Evolutionary conservation across 2,888 invertebrate genomes (phyloP).

Genomic region (Dasypolia templi): DNA sequence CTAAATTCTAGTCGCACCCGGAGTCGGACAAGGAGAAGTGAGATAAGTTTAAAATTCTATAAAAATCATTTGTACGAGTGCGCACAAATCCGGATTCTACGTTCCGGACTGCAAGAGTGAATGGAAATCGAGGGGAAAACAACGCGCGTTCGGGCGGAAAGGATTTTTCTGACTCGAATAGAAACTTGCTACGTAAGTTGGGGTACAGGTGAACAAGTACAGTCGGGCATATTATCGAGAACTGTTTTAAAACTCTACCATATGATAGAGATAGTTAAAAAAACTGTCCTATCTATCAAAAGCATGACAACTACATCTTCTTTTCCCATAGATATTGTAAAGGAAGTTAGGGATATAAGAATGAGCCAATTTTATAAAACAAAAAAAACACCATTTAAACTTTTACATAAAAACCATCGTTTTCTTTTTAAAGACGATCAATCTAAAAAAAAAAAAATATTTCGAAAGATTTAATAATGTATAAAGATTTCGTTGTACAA

Average conservation of each 20-base stretch:
- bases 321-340: background rate
- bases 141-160: conserved; percentile 71
- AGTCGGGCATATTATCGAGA: background rate
- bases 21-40: conserved; percentile 58
- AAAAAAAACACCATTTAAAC: background rate
- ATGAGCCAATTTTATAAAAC: background rate
- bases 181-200: conserved; percentile 56
- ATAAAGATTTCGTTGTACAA: background rate
- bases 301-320: background rate
- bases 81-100: conserved; percentile 63
- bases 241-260: background rate
- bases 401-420: background rate
- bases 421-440: background rate
- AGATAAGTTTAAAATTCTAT: conserved; percentile 69
- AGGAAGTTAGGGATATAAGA: background rate
- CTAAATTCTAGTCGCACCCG: conserved; percentile 53
- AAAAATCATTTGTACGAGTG: conserved; percentile 69
- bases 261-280: background rate
- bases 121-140: conserved; percentile 80
- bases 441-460: background rate
- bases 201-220: conserved; percentile 60
- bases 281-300: background rate
- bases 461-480: background rate
- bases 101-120: conserved; percentile 67
- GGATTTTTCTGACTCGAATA: conserved; percentile 73